Percentiles rank a stretch among this genome's conserved stretches.
Evolutionary conservation across 2,113 vertebrate genomes (phyloP).

Genomic region (Saccopteryx bilineata): DNA sequence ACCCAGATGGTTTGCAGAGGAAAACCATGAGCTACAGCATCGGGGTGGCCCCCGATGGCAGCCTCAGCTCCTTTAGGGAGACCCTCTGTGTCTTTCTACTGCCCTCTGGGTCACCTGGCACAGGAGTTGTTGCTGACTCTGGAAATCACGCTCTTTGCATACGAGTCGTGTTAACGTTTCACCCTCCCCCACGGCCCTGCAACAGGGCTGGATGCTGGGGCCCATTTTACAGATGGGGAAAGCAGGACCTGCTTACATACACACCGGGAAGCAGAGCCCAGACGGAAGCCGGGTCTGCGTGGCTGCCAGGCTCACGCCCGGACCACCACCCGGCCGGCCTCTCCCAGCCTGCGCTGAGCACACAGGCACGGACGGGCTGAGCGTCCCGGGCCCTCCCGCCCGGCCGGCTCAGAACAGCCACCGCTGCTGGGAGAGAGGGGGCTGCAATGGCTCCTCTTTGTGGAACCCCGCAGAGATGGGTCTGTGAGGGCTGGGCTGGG

Average conservation of each 20-base stretch:
- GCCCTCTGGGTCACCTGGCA: background rate
- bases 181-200: background rate
- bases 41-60: rapidly evolving
- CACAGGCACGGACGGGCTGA: rapidly evolving
- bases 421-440: too few relatives aligned
- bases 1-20: background rate
- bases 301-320: background rate
- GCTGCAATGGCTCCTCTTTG: background rate
- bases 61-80: background rate
- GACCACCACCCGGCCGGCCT: rapidly evolving
- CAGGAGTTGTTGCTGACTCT: too few relatives aligned
- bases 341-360: background rate
- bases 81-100: background rate
- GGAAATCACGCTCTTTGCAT: background rate
- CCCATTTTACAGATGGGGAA: background rate
- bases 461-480: background rate
- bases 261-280: background rate
- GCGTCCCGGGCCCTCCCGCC: background rate
- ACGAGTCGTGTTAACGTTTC: rapidly evolving
- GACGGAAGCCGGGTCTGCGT: background rate
- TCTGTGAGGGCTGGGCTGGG: background rate
- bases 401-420: background rate
- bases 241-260: background rate
- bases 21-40: background rate
- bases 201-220: too few relatives aligned